Percentiles rank a stretch among this genome's conserved stretches.
Evolutionary conservation across 2,113 vertebrate genomes (phyloP).

Genomic region (Reinhardtius hippoglossoides): DNA sequence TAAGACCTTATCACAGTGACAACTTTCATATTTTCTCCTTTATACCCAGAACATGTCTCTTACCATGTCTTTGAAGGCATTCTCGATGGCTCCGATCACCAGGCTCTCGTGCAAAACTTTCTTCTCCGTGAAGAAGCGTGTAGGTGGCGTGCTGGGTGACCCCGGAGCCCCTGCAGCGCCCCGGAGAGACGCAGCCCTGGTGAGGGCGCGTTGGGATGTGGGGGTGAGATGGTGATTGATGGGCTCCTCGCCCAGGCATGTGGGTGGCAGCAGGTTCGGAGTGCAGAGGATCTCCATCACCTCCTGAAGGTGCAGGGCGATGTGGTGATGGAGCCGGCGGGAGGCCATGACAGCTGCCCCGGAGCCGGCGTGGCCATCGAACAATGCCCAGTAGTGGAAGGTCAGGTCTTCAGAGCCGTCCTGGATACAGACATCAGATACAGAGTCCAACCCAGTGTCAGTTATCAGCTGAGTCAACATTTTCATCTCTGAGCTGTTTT

Average conservation of each 20-base stretch:
- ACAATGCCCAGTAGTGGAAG: slow-evolving; percentile 96
- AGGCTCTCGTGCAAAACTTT: slow-evolving; percentile 95
- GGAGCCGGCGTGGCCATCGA: slow-evolving; percentile 95
- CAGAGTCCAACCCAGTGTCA: background rate
- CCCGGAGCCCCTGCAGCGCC: slow-evolving; percentile 90
- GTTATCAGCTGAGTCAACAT: background rate
- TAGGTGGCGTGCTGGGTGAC: slow-evolving; percentile 88
- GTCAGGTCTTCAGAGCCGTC: slow-evolving; percentile 83
- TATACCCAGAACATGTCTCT: slow-evolving; percentile 12
- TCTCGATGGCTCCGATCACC: slow-evolving; percentile 95
- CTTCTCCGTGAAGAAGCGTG: slow-evolving; percentile 97
- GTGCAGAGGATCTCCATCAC: slow-evolving; percentile 91
- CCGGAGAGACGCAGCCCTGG: slow-evolving; percentile 90
- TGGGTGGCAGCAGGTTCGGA: slow-evolving; percentile 84
- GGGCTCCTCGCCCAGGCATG: slow-evolving; percentile 92
- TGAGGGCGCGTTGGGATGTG: slow-evolving; percentile 85
- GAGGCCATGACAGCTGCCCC: slow-evolving; percentile 93
- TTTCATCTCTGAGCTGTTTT: background rate
- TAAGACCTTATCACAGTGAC: no score
- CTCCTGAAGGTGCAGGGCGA: slow-evolving; percentile 92
- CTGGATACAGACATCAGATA: slow-evolving; percentile 34
- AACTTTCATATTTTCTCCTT: background rate
- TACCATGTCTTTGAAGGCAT: slow-evolving; percentile 98
- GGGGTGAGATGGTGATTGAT: slow-evolving; percentile 74
- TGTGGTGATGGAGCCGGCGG: slow-evolving; percentile 91